These are phyloP conservation scores for Andrena camellia DNA, from an alignment of 2,888 invertebrate genomes.

Conservation along the genomic window DNA sequence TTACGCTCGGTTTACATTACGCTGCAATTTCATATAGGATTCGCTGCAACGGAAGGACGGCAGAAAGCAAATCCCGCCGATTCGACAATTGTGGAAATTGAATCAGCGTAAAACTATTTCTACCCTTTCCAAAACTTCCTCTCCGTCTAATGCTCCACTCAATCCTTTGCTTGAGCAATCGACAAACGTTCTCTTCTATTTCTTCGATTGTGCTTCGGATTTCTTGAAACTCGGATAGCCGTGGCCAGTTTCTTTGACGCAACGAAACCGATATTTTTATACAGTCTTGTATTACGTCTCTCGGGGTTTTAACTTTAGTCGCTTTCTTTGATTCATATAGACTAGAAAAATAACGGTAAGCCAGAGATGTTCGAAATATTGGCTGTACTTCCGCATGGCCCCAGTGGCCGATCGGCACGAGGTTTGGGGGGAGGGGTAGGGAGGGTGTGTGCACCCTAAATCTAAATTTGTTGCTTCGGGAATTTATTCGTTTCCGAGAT, in stretches of 20 bases:
- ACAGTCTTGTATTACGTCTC: too few relatives aligned
- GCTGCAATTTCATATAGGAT: slow-evolving; percentile 58
- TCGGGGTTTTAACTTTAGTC: too few relatives aligned
- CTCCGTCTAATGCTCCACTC: neutral
- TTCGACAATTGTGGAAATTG: slow-evolving; percentile 46
- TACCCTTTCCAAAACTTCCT: neutral
- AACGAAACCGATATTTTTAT: neutral
- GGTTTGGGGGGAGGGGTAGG: too few relatives aligned
- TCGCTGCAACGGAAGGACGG: slow-evolving; percentile 66
- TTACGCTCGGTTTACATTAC: slow-evolving; percentile 22
- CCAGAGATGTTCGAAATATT: too few relatives aligned
- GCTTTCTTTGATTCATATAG: too few relatives aligned
- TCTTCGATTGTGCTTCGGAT: neutral
- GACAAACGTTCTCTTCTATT: slow-evolving; percentile 15
- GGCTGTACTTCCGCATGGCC: too few relatives aligned
- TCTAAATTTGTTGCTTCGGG: too few relatives aligned
- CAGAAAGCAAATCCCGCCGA: slow-evolving; percentile 63
- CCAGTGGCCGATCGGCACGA: too few relatives aligned
- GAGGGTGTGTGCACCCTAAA: too few relatives aligned
- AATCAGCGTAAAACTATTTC: slow-evolving; percentile 50
- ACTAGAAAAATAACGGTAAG: too few relatives aligned
- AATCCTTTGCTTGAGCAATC: slow-evolving; percentile 45
- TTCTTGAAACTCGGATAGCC: neutral
- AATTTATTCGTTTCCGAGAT: too few relatives aligned
- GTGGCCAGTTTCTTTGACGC: neutral